phyloP scores from a whole-genome alignment of 2,113 vertebrate genomes.

The Scartelaos histophorus region DNA sequence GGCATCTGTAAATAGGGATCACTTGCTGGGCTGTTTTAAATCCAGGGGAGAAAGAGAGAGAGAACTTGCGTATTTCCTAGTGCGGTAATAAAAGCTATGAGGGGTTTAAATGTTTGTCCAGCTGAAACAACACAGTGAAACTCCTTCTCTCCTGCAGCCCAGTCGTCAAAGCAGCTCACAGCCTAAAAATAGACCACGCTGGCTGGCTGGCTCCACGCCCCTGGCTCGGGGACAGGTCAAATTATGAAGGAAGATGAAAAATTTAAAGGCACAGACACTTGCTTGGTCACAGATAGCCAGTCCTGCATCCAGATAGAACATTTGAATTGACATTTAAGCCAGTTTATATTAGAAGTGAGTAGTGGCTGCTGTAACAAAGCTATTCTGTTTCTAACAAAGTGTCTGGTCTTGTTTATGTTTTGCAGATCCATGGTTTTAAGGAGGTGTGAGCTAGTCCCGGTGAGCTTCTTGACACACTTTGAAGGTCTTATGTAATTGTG shows the following conservation, averaged over 20 bases:
- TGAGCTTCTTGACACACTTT: slow-evolving; percentile 55
- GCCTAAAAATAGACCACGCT: slow-evolving; percentile 75
- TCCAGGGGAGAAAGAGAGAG: slow-evolving; percentile 19
- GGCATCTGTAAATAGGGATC: slow-evolving; percentile 24
- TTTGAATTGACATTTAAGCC: slow-evolving; percentile 65
- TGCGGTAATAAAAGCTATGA: slow-evolving; percentile 58
- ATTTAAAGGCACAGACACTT: slow-evolving; percentile 78
- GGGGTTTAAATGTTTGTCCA: slow-evolving; percentile 75
- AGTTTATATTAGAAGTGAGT: slow-evolving; percentile 44
- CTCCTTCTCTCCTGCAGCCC: slow-evolving; percentile 67
- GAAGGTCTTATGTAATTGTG: slow-evolving; percentile 58
- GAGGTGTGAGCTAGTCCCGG: slow-evolving; percentile 26
- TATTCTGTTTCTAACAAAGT: not conserved
- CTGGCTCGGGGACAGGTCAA: slow-evolving; percentile 81
- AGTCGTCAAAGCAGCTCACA: slow-evolving; percentile 71
- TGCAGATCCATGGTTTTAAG: slow-evolving; percentile 18
- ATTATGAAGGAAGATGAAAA: slow-evolving; percentile 82
- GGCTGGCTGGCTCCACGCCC: slow-evolving; percentile 68
- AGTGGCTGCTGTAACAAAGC: slow-evolving; percentile 33
- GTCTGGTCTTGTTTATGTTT: slow-evolving; percentile 27
- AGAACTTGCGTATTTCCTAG: slow-evolving; percentile 52
- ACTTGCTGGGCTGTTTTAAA: slow-evolving; percentile 25
- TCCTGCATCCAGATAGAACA: slow-evolving; percentile 64
- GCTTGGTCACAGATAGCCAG: slow-evolving; percentile 60
- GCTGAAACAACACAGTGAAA: slow-evolving; percentile 78